Base-by-base conservation (phyloP, 2,797 vertebrate species). In the Hozukius guyotensis region DNA sequence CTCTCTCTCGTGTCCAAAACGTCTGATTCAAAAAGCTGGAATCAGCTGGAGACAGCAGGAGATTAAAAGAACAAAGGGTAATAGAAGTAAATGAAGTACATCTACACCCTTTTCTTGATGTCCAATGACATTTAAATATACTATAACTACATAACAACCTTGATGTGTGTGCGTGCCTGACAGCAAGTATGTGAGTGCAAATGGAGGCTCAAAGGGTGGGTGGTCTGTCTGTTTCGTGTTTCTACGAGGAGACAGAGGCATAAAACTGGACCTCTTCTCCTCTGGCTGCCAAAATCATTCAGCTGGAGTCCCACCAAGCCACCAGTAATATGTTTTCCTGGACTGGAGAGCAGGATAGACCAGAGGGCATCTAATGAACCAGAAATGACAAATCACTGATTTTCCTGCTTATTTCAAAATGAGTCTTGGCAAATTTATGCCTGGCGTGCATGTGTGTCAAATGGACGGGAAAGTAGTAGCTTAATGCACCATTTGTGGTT, bases 301-400 rank as follows among this genome's bases (percentile, higher is more conserved):
- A 81, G 66, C 81, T 89, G 89, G 91, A 93, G 74, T 75, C 70
- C 16, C 69, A 82, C 77, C 87, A 91, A 90, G 70, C 83, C 87
- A 79, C 73, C 61, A 72, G 72, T 76, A 84, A 88, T 74, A 59
- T 83, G 64, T 83, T 90, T 88, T 88, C 76, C 79, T 85, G 86
- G 69, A 75, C 34, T 2, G 8, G 7, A 71, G 79, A 88, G 29
- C 75, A 62, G 75, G 78, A 49, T 60, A 63, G 75, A 87, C 77
- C 65, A 78, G 75, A 83, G 76, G 77, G 61, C 76, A 85, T 75
- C 81, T 86, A 80, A 88, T 89, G 83, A 88, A 84, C 65, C 86
- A 87, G 70, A 86, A 84, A 89, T 70, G 69, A 84, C 72, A 83
- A 85, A 88, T 87, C 60, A 64, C 67, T 36, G 42, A 81, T 83